Evolutionary conservation across 2,113 vertebrate species (phyloP), one percentile per base, ranked within the genome.

Genomic region (Aplodontia rufa): DNA sequence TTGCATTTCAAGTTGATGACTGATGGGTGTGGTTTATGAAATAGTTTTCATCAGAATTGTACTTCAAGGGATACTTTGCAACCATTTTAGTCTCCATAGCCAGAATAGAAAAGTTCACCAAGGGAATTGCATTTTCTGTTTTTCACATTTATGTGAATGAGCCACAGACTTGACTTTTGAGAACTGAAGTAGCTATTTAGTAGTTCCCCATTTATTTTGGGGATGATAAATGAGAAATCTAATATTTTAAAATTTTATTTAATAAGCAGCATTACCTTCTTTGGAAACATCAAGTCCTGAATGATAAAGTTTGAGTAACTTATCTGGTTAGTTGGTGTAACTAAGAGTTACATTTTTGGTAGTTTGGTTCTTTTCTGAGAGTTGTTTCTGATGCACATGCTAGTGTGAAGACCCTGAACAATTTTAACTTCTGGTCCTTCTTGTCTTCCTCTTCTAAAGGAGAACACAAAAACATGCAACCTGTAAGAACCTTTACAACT

Each of bases 121-220:
- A 88, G 83, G 45, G 68, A 69, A 66, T 93, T 80, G 69, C 8
- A 32, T 84, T 79, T 76, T 78, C 20, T 81, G 28, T 47, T 95
- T 88, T 71, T 89, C 72, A 71, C 0, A 20, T 90, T 87, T 84
- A 55, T 3, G 1, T 74, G 16, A 49, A 42, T 96, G 47, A 42
- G 35, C 35, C 40, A 74, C 28, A 83, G 40, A 79, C 10, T 55
- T 58, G 51, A 37, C 49, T 88, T 91, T 93, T 32, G 62, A 45
- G 49, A 96, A 84, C 64, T 92, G 60, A 74, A 81, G 35, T 64
- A 76, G 89, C 62, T 90, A 66, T 91, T 75, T 79, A 80, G 14
- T 71, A 91, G 51, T 75, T 93, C 37, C 2, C 16, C 8, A 60
- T 20, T 32, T 90, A 78, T 58, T 93, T 96, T 94, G 92, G 37